phyloP scores from a whole-genome alignment of 2,888 invertebrate genomes.

The Drosophila borealis region DNA sequence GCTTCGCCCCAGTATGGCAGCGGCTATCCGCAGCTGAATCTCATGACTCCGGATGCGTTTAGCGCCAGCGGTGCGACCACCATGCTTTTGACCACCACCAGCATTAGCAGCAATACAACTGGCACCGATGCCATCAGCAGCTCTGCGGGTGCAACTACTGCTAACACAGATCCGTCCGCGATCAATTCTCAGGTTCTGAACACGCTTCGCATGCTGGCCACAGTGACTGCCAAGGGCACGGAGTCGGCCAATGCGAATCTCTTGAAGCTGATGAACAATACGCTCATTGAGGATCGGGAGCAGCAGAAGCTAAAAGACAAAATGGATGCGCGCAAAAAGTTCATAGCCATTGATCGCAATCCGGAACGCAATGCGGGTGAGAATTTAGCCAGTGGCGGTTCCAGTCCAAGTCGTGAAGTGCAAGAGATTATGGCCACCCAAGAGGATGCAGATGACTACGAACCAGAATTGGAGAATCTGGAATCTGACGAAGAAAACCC shows the following conservation, averaged over 20 bases:
- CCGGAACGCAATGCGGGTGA: conserved; percentile 77
- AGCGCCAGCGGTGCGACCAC: conserved; percentile 84
- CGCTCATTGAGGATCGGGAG: conserved; percentile 83
- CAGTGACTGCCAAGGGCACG: conserved; percentile 76
- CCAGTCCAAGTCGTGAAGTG: conserved; percentile 95
- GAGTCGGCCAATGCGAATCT: conserved; percentile 81
- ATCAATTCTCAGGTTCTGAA: conserved; percentile 84
- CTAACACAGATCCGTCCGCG: conserved; percentile 30
- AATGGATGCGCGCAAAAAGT: conserved; percentile 81
- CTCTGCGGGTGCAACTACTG: conserved; percentile 11
- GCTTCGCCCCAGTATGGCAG: conserved; percentile 74
- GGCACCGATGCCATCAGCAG: conserved; percentile 28
- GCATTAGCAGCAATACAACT: conserved; percentile 23
- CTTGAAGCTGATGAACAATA: conserved; percentile 83
- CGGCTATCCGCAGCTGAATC: conserved; percentile 86
- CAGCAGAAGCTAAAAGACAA: conserved; percentile 83
- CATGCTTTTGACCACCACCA: conserved; percentile 51
- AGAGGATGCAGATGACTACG: conserved; percentile 82
- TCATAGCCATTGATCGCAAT: conserved; percentile 79
- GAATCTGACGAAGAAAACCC: conserved; percentile 62
- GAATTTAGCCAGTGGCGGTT: conserved; percentile 90
- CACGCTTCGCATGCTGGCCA: conserved; percentile 84
- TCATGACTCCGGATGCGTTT: conserved; percentile 96
- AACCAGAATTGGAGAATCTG: conserved; percentile 48
- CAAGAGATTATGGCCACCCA: conserved; percentile 93